Evolutionary conservation across 1,140 invertebrate species (phyloP), one percentile per base, ranked within the genome.

Genomic region (Caenorhabditis tropicalis): DNA sequence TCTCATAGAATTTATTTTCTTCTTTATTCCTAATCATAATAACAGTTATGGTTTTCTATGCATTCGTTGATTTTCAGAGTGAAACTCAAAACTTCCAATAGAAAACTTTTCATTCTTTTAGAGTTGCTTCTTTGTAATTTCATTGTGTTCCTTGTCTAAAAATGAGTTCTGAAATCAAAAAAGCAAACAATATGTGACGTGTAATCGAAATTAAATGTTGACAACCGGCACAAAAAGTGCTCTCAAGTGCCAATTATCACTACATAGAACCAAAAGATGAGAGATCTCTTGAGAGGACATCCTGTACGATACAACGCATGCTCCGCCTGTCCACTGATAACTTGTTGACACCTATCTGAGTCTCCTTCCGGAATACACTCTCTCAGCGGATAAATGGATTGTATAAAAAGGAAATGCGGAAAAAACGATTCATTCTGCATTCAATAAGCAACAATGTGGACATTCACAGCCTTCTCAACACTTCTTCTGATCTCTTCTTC

Each of bases 281-380:
- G 65, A 74, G 65, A 74, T 74, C n/a, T 74, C 65, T 43, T 46
- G 36, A 39, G 65, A 65, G 65, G 19, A 74, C 65, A 74, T 74
- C 65, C 65, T 74, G 65, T 74, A 31, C 36, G n/a, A 74, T 36
- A 74, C 43, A 12, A 43, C 12, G 36, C 33, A 74, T 74, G 65
- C 65, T 74, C 65, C 65, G 65, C 65, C 65, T 46, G 65, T 33
- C 16, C 15, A 39, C 65, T 43, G 33, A 74, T 74, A 74, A 74
- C 65, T 74, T 74, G 65, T 74, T 74, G 65, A 74, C 65, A 74
- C 65, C 65, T 74, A 4, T 46, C 65, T 74, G 65, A n/a, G 65
- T 43, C 65, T 74, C 36, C 65, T 74, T 74, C 65, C 65, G 65
- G 65, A 74, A 74, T 43, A 74, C 36, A 74, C 33, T 43, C 36